A percentile compares a stretch with the other conserved stretches of the same genome.
Evolutionary conservation across 2,113 vertebrate species (phyloP).

Genomic region (Anser brachyrhynchus): DNA sequence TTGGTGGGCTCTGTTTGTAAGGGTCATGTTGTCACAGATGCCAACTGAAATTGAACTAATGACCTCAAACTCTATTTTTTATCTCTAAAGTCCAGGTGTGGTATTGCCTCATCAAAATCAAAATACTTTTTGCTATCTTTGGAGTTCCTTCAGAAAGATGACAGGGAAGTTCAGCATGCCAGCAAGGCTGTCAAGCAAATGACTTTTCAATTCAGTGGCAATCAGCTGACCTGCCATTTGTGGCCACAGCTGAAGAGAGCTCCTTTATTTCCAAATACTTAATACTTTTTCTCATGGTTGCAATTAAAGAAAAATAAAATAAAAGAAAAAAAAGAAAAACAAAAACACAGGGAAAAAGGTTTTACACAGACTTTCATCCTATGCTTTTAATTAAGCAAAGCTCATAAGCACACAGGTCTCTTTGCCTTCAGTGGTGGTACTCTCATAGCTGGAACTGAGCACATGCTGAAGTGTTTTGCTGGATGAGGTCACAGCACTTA

Average conservation of each 20-base stretch:
- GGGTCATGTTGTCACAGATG: neutral
- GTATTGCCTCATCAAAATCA: neutral
- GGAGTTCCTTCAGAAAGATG: neutral
- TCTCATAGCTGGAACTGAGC: neutral
- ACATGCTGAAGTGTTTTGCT: neutral
- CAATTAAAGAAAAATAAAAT: neutral
- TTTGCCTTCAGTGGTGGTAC: neutral
- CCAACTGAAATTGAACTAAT: neutral
- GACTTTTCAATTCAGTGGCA: neutral
- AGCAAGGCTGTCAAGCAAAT: neutral
- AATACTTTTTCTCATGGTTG: neutral
- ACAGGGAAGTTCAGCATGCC: neutral
- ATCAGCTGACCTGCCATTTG: neutral
- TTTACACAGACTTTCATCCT: neutral
- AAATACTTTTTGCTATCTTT: neutral
- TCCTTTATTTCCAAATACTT: neutral
- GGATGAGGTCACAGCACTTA: neutral
- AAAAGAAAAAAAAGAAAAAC: too few species aligned
- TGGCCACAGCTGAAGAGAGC: neutral
- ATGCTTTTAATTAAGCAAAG: neutral
- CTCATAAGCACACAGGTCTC: neutral
- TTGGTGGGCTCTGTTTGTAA: neutral
- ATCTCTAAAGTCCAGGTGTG: neutral
- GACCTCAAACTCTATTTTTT: neutral
- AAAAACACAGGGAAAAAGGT: neutral